These are phyloP conservation scores for Elgaria multicarinata DNA, from an alignment of 2,113 vertebrate genomes.

Conservation along the genomic window DNA sequence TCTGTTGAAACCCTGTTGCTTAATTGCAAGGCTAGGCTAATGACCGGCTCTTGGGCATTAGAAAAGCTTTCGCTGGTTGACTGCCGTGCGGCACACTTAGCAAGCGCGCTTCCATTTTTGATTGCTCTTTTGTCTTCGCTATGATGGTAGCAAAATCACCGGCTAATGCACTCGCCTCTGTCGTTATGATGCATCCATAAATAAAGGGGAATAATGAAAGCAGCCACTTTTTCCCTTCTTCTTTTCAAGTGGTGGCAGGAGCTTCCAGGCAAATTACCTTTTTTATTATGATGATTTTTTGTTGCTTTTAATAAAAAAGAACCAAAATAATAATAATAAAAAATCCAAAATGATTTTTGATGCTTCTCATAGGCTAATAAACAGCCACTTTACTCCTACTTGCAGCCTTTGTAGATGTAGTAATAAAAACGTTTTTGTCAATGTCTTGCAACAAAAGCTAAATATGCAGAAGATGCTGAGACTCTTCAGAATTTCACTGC, in stretches of 20 bases:
- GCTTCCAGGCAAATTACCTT: conserved; percentile 76
- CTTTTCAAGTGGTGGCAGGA: conserved; percentile 72
- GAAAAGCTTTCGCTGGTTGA: background rate
- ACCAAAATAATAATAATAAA: conserved; percentile 27
- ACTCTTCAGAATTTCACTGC: conserved; percentile 10
- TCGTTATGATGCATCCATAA: conserved; percentile 67
- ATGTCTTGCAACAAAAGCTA: conserved; percentile 66
- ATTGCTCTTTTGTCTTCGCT: conserved; percentile 55
- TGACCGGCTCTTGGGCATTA: background rate
- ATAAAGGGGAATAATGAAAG: conserved; percentile 75
- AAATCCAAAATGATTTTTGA: conserved; percentile 76
- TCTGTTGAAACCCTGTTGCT: background rate
- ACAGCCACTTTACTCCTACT: conserved; percentile 72
- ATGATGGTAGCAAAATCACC: conserved; percentile 44
- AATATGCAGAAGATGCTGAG: conserved; percentile 27
- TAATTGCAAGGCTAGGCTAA: background rate
- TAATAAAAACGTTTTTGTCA: conserved; percentile 74
- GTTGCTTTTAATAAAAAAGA: background rate
- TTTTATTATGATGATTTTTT: conserved; percentile 55
- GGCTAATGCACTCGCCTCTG: conserved; percentile 67
- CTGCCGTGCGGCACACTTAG: conserved; percentile 16
- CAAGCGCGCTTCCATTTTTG: conserved; percentile 9
- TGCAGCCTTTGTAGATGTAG: conserved; percentile 52
- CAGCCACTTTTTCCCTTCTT: conserved; percentile 47
- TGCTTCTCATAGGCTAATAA: conserved; percentile 71